A percentile compares a stretch with the other conserved stretches of the same genome.
These are phyloP conservation scores for Pteronotus mesoamericanus DNA, from an alignment of 2,797 vertebrate species.

Conservation along the genomic window DNA sequence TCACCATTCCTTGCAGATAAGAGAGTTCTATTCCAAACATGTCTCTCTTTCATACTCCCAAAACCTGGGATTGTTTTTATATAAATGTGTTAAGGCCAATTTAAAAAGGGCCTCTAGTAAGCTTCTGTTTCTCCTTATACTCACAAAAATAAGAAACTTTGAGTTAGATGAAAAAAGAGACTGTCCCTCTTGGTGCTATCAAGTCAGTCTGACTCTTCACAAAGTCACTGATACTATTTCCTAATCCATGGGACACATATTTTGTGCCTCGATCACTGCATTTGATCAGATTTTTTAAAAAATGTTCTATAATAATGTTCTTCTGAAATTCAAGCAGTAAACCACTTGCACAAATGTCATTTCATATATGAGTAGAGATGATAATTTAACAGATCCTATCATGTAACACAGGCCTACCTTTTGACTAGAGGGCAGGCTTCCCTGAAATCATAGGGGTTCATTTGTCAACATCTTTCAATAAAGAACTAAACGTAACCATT, in stretches of 20 bases:
- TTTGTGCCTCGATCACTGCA: background rate
- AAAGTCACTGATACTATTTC: background rate
- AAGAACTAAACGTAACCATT: background rate
- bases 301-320: background rate
- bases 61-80: background rate
- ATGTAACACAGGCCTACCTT: background rate
- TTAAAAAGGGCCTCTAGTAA: background rate
- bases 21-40: background rate
- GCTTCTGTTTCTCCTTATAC: background rate
- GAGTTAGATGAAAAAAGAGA: background rate
- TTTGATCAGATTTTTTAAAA: background rate
- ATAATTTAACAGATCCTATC: background rate
- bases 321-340: background rate
- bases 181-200: background rate
- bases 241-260: background rate
- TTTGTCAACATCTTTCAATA: background rate
- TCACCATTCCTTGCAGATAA: background rate
- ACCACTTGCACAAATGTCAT: background rate
- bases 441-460: background rate
- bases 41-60: background rate
- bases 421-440: background rate
- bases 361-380: background rate
- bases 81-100: background rate
- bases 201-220: background rate
- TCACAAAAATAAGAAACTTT: background rate